Evolutionary conservation across 1,140 invertebrate species (phyloP).

Genomic region (Asobara japonica): DNA sequence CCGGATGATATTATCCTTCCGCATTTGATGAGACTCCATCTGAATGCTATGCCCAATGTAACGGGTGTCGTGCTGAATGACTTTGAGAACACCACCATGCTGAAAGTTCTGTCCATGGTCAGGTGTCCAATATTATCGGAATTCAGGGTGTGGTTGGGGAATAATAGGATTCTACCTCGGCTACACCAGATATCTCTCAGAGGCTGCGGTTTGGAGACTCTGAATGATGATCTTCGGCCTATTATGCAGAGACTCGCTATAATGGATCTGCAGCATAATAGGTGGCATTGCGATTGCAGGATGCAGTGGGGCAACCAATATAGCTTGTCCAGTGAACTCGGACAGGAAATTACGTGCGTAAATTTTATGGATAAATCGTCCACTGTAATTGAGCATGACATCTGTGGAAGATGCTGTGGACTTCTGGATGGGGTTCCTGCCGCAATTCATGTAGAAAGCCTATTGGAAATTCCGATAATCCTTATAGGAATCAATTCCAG

Average conservation of each 20-base stretch:
- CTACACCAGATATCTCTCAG: conserved; percentile 52
- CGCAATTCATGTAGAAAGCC: no score
- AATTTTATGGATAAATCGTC: no score
- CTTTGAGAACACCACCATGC: conserved; percentile 54
- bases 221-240: conserved; percentile 47
- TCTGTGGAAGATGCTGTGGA: no score
- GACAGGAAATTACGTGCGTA: conserved; percentile 56
- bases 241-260: conserved; percentile 53
- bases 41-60: conserved; percentile 57
- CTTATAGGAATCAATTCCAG: no score
- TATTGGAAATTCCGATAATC: no score
- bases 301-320: conserved; percentile 57
- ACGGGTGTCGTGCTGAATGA: conserved; percentile 53
- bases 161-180: conserved; percentile 46
- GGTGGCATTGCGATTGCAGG: conserved; percentile 63
- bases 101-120: conserved; percentile 51
- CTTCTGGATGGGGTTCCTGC: no score
- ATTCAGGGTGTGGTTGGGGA: conserved; percentile 46
- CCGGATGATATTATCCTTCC: conserved; percentile 50
- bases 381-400: no score
- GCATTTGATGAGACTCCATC: conserved; percentile 42
- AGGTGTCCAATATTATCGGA: conserved; percentile 45
- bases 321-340: conserved; percentile 48
- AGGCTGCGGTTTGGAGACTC: conserved; percentile 47
- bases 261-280: conserved; percentile 60